Conservation (phyloP, 2,888 invertebrate species). For the Drosophila kanekoi region DNA sequence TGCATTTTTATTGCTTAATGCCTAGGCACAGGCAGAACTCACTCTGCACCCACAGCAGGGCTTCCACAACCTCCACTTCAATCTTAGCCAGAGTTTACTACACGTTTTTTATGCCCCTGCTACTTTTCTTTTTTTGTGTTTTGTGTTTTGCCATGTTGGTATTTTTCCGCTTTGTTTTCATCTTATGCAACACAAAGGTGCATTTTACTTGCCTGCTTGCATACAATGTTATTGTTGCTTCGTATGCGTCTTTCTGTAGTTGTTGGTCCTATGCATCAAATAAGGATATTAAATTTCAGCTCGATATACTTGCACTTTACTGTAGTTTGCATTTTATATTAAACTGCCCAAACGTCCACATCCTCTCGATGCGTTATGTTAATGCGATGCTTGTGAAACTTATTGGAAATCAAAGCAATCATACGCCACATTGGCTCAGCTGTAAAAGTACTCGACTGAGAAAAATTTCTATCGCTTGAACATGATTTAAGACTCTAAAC, state of each 20-base stretch:
- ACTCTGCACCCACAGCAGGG: not conserved
- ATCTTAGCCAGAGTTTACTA: constrained; percentile 31
- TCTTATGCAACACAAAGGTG: constrained; percentile 59
- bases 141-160: constrained; percentile 22
- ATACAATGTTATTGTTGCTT: constrained; percentile 48
- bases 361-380: constrained; percentile 44
- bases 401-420: constrained; percentile 66
- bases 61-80: constrained; percentile 8
- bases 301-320: constrained; percentile 56
- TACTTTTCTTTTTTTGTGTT: not conserved
- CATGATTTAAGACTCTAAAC: no score
- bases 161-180: constrained; percentile 42
- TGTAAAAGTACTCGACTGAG: constrained; percentile 24
- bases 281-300: constrained; percentile 70
- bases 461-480: constrained; percentile 6
- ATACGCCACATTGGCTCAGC: constrained; percentile 49
- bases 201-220: constrained; percentile 49
- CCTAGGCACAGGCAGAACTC: constrained; percentile 21
- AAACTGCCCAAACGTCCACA: constrained; percentile 1
- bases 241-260: constrained; percentile 18
- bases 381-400: constrained; percentile 58
- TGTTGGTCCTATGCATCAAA: constrained; percentile 52
- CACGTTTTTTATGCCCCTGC: constrained; percentile 15
- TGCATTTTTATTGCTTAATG: constrained; percentile 59
- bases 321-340: constrained; percentile 14